phyloP scores from a whole-genome alignment of 2,113 vertebrate genomes.

The Labrus mixtus region DNA sequence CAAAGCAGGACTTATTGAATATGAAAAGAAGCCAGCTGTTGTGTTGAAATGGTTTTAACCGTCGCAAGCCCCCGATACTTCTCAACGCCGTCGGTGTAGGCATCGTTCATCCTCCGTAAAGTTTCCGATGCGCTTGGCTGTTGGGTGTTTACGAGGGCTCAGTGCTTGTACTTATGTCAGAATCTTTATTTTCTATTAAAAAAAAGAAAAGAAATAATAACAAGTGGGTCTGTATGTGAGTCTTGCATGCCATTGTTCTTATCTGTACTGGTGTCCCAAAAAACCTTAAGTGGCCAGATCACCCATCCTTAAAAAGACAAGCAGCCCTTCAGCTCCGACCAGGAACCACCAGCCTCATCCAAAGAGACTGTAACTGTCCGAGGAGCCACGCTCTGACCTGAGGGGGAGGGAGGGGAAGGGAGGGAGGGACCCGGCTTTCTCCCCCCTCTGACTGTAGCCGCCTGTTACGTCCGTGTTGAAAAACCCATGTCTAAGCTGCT shows the following conservation, averaged over 20 bases:
- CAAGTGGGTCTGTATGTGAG: conserved; percentile 79
- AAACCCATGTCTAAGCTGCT: conserved; percentile 48
- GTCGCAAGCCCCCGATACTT: conserved; percentile 41
- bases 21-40: conserved; percentile 77
- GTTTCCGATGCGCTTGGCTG: conserved; percentile 56
- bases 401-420: background rate
- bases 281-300: conserved; percentile 53
- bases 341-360: conserved; percentile 74
- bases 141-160: conserved; percentile 69
- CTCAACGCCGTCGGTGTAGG: conserved; percentile 25
- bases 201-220: conserved; percentile 37
- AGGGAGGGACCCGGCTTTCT: background rate
- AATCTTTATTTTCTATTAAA: conserved; percentile 76
- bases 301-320: conserved; percentile 61
- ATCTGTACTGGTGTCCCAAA: conserved; percentile 75
- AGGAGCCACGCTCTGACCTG: conserved; percentile 47
- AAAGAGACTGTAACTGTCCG: conserved; percentile 70
- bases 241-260: conserved; percentile 83
- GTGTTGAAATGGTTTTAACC: conserved; percentile 69
- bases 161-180: conserved; percentile 69
- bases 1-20: conserved; percentile 52
- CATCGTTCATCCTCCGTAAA: conserved; percentile 47
- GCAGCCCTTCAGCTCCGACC: conserved; percentile 66
- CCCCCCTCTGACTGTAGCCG: conserved; percentile 33
- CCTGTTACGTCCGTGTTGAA: conserved; percentile 40